Evolutionary conservation across 2,888 invertebrate genomes (phyloP).

Genomic region (Lacanobia oleracea): DNA sequence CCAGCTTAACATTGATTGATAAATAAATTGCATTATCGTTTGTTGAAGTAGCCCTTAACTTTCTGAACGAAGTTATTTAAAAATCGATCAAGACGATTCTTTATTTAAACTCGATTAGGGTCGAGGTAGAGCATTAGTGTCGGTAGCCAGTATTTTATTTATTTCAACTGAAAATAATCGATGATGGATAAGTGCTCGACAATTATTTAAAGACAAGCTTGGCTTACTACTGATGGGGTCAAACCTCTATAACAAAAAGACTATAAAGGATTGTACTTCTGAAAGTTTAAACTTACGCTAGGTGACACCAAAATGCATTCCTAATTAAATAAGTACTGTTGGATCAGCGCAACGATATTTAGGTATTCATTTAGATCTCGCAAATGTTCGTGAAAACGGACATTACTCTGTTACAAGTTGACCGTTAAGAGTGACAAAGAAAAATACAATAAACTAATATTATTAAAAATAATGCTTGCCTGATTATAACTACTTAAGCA

Average conservation of each 20-base stretch:
- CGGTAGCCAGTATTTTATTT: background rate
- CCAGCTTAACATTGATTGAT: background rate
- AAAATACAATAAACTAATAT: constrained; percentile 1
- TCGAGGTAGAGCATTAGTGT: background rate
- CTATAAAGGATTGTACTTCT: background rate
- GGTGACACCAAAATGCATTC: background rate
- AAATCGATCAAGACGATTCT: constrained; percentile 1
- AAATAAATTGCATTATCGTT: background rate
- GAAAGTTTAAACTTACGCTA: background rate
- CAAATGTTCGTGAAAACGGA: background rate
- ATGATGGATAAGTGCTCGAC: background rate
- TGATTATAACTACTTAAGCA: constrained; percentile 17
- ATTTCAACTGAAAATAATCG: background rate
- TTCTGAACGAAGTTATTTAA: background rate
- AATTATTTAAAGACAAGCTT: constrained; percentile 16
- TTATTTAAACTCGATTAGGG: background rate
- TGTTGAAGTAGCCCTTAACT: background rate
- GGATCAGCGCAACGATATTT: background rate
- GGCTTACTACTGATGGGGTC: background rate
- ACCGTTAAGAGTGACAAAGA: background rate
- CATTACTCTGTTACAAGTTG: background rate
- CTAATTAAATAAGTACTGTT: background rate
- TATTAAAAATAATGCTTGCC: background rate
- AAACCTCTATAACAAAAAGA: background rate
- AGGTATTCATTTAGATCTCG: background rate